A percentile compares a stretch with the other conserved stretches of the same genome.
Conservation (phyloP, 1,140 invertebrate genomes). For the Brachionus plicatilis region DNA sequence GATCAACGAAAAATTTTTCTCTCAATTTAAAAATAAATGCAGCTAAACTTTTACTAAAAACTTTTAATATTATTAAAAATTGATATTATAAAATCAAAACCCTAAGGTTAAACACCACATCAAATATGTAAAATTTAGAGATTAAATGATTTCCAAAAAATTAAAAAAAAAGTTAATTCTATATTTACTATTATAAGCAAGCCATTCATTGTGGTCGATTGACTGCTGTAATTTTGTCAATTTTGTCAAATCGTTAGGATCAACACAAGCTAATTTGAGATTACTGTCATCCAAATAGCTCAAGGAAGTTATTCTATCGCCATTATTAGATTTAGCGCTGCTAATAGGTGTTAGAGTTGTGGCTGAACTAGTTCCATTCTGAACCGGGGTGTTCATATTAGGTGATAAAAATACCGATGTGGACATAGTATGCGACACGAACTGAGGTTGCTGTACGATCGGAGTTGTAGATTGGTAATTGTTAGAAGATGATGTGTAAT, state of each 20-base stretch:
- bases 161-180: neutral
- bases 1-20: no score
- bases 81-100: no score
- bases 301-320: neutral
- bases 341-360: neutral
- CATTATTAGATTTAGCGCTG: neutral
- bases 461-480: neutral
- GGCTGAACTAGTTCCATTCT: neutral
- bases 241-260: slow-evolving; percentile 68
- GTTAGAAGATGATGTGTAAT: neutral
- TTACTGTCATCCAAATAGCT: slow-evolving; percentile 26
- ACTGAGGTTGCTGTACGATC: neutral
- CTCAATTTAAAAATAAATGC: no score
- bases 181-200: slow-evolving; percentile 87
- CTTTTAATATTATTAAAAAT: no score
- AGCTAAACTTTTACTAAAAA: no score
- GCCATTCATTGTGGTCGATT: slow-evolving; percentile 95
- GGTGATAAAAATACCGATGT: neutral
- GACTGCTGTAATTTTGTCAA: slow-evolving; percentile 85
- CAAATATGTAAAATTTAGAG: neutral
- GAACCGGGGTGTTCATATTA: neutral
- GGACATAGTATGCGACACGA: neutral
- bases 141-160: neutral
- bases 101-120: no score
- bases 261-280: slow-evolving; percentile 29